Evolutionary conservation across 1,140 invertebrate species (phyloP).

Genomic region (Drosophila suzukii): DNA sequence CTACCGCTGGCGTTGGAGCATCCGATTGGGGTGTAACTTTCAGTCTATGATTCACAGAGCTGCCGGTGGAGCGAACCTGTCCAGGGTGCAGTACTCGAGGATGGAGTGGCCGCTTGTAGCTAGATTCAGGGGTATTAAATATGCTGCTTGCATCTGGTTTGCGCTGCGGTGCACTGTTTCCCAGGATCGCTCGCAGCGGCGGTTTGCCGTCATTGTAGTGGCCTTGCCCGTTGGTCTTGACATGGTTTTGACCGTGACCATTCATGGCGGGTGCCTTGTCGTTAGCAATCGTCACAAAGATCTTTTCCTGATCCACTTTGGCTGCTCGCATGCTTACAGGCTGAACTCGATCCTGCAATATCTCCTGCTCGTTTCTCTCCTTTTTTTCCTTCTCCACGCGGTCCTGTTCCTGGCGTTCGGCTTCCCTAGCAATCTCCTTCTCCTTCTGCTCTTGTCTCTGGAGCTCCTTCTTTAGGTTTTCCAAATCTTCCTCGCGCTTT

Average conservation of each 20-base stretch:
- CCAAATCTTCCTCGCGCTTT: slow-evolving; percentile 9
- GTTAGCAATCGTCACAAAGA: slow-evolving; percentile 12
- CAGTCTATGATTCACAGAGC: slow-evolving; percentile 65
- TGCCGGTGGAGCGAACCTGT: slow-evolving; percentile 18
- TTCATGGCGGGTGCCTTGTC: slow-evolving; percentile 12
- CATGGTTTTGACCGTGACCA: slow-evolving; percentile 13
- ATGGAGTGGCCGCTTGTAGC: slow-evolving; percentile 21
- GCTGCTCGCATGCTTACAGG: neutral
- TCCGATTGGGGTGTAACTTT: slow-evolving; percentile 29
- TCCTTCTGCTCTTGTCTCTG: slow-evolving; percentile 7
- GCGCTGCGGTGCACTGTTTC: slow-evolving; percentile 54
- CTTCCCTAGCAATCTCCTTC: neutral
- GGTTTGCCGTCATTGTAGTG: slow-evolving; percentile 35
- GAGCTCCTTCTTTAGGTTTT: slow-evolving; percentile 10
- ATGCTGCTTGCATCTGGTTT: neutral
- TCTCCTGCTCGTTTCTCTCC: neutral
- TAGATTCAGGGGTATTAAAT: neutral
- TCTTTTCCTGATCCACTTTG: slow-evolving; percentile 16
- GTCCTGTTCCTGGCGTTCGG: neutral
- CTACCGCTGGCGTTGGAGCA: neutral
- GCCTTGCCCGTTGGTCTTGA: slow-evolving; percentile 21
- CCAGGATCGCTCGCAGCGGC: slow-evolving; percentile 58
- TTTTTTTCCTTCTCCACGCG: neutral
- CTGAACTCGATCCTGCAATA: neutral
- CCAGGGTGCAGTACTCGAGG: slow-evolving; percentile 18